phyloP scores from a whole-genome alignment of 2,888 invertebrate genomes.

The Frankliniella fusca region DNA sequence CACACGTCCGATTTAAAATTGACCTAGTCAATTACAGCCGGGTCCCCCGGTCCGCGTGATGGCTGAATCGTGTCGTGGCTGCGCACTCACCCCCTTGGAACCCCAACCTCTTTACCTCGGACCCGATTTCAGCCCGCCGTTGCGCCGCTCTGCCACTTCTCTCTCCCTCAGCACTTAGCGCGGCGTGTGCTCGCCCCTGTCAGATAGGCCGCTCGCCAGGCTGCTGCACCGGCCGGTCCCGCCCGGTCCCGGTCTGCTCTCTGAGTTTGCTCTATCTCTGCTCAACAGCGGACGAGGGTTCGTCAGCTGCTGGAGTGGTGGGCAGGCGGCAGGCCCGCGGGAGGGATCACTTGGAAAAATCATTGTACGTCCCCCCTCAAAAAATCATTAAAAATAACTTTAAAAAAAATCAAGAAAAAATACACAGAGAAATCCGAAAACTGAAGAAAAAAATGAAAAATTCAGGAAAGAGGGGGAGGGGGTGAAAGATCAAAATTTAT shows the following conservation, averaged over 20 bases:
- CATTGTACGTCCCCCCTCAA: no score
- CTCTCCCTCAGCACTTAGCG: neutral
- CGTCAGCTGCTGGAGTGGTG: no score
- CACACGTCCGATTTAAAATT: neutral
- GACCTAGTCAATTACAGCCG: neutral
- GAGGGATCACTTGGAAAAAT: no score
- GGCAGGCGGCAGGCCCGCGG: no score
- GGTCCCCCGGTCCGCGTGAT: neutral
- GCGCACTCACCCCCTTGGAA: neutral
- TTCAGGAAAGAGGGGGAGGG: no score
- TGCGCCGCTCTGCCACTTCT: neutral
- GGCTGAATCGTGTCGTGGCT: neutral
- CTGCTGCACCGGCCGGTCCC: neutral
- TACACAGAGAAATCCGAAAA: no score
- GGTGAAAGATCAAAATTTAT: no score
- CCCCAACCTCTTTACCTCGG: neutral
- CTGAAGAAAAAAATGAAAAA: no score
- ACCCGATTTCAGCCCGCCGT: neutral
- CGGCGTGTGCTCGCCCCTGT: neutral
- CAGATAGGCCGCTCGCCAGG: neutral
- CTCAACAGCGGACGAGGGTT: no score
- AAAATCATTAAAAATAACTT: no score
- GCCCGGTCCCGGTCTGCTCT: neutral
- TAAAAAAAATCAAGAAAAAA: no score
- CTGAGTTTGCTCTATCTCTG: neutral